Percentiles rank a stretch among this genome's conserved stretches.
Conservation (phyloP, 2,888 invertebrate genomes). For the Eupithecia subumbrata region DNA sequence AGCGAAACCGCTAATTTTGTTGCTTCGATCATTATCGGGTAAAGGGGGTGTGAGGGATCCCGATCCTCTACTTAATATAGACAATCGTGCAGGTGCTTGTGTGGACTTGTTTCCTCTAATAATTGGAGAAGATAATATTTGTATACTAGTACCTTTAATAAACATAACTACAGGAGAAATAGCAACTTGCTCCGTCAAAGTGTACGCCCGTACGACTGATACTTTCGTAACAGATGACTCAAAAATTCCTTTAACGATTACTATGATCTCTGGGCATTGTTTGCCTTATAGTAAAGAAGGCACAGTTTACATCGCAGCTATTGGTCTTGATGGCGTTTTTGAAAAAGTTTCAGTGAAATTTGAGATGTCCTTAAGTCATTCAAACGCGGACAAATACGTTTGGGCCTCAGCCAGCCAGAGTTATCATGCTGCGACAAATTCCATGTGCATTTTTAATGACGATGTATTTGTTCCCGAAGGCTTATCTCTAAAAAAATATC, state of each 20-base stretch:
- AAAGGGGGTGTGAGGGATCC: conserved; percentile 62
- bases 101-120: conserved; percentile 71
- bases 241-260: conserved; percentile 61
- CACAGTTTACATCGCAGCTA: conserved; percentile 66
- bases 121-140: conserved; percentile 65
- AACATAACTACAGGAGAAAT: conserved; percentile 56
- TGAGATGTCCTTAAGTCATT: conserved; percentile 64
- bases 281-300: conserved; percentile 68
- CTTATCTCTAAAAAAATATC: conserved; percentile 48
- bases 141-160: conserved; percentile 54
- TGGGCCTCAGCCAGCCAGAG: conserved; percentile 67
- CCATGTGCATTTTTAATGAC: conserved; percentile 56
- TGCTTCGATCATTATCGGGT: conserved; percentile 58
- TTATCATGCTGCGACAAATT: conserved; percentile 62
- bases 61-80: conserved; percentile 64
- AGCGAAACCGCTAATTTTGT: conserved; percentile 65
- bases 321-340: conserved; percentile 62
- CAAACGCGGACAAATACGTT: conserved; percentile 59
- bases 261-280: conserved; percentile 73
- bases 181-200: conserved; percentile 56
- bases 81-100: conserved; percentile 71
- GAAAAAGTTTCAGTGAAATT: conserved; percentile 59
- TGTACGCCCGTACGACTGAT: conserved; percentile 52
- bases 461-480: conserved; percentile 66
- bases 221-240: conserved; percentile 42